Conservation (phyloP, 1,140 invertebrate species). For the Caenorhabditis brenneri region DNA sequence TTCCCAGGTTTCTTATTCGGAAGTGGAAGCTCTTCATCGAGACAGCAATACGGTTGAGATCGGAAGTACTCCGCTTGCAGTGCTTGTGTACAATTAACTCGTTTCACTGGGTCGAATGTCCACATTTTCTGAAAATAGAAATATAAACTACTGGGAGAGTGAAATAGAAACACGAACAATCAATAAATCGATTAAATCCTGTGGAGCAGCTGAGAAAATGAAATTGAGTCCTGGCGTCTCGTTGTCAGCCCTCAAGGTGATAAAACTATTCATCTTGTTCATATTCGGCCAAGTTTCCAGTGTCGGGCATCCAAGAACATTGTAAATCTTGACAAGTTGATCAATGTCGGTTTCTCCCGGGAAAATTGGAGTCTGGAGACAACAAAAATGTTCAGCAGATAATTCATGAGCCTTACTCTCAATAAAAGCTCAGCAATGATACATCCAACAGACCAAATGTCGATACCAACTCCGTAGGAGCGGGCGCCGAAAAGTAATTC, state of each 20-base stretch:
- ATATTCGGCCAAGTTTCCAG: slow-evolving; percentile 92
- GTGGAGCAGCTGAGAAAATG: slow-evolving; percentile 91
- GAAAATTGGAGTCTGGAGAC: slow-evolving; percentile 81
- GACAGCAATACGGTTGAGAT: slow-evolving; percentile 62
- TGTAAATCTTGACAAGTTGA: slow-evolving; percentile 92
- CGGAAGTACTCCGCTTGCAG: slow-evolving; percentile 64
- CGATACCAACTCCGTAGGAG: slow-evolving; percentile 92
- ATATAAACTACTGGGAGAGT: not conserved
- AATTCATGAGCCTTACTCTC: slow-evolving; percentile 74
- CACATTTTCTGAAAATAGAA: slow-evolving; percentile 76
- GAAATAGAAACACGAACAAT: slow-evolving; percentile 73
- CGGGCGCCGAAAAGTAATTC: slow-evolving; percentile 93
- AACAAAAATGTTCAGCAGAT: not conserved
- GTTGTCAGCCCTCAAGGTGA: slow-evolving; percentile 82
- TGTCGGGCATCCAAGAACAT: slow-evolving; percentile 86
- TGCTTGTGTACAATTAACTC: slow-evolving; percentile 76
- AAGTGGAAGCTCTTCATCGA: slow-evolving; percentile 65
- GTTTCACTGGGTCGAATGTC: slow-evolving; percentile 82
- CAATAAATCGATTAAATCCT: slow-evolving; percentile 88
- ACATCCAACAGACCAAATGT: slow-evolving; percentile 98
- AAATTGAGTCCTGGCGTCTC: slow-evolving; percentile 80
- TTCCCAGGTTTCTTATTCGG: slow-evolving; percentile 19
- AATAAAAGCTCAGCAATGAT: slow-evolving; percentile 93
- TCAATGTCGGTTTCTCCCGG: slow-evolving; percentile 96
- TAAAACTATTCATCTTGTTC: slow-evolving; percentile 85